Conservation (phyloP, 2,797 vertebrate species). For the Cuniculus paca region DNA sequence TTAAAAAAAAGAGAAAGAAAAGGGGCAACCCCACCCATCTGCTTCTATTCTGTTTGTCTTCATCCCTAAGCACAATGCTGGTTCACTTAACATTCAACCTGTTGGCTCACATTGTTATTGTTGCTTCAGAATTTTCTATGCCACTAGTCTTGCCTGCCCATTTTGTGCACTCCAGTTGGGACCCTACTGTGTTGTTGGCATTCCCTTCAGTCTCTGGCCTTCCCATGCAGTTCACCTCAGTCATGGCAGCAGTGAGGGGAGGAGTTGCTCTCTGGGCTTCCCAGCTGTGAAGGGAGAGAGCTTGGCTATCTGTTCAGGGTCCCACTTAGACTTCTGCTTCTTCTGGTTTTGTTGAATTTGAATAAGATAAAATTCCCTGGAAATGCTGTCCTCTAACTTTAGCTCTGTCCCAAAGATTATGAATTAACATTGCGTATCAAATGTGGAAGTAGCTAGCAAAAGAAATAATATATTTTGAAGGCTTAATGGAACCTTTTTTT, state of each 20-base stretch:
- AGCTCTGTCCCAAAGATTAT: constrained; percentile 55
- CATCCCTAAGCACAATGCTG: neutral
- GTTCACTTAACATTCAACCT: no score
- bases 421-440: constrained; percentile 41
- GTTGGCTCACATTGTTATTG: neutral
- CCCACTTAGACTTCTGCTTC: neutral
- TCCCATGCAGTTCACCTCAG: neutral
- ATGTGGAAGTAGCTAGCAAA: constrained; percentile 19
- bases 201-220: neutral
- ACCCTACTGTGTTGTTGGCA: neutral
- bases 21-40: no score
- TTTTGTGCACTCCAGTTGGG: neutral
- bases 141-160: neutral
- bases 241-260: neutral
- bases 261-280: neutral
- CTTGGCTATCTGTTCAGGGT: neutral
- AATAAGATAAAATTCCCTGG: neutral
- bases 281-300: neutral
- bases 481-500: neutral
- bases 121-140: neutral
- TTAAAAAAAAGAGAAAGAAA: neutral
- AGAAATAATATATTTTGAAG: constrained; percentile 13
- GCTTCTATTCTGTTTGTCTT: neutral
- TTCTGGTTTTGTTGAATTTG: constrained; percentile 31
- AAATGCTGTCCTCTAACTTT: constrained; percentile 41